A percentile compares a stretch with the other conserved stretches of the same genome.
Evolutionary conservation across 1,140 invertebrate genomes (phyloP).

Genomic region (Eriosoma lanigerum): DNA sequence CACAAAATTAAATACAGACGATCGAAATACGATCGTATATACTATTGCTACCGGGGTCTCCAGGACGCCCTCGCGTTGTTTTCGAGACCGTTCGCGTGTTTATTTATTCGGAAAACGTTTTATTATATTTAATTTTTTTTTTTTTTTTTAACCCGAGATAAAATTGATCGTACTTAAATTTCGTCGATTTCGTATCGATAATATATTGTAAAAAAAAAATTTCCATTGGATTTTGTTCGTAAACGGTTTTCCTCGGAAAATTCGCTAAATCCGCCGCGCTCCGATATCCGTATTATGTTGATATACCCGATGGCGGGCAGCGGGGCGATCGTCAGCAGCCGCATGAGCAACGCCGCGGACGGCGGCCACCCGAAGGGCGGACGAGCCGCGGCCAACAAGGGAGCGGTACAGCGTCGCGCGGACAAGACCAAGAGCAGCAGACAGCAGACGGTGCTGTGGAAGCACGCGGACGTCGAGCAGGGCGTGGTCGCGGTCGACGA

Average conservation of each 20-base stretch:
- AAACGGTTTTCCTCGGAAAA: too few relatives aligned
- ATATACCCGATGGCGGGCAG: constrained; percentile 48
- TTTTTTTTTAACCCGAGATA: too few relatives aligned
- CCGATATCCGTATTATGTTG: constrained; percentile 23
- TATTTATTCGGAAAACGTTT: not conserved
- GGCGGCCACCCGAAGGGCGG: constrained; percentile 21
- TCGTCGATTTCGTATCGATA: too few relatives aligned
- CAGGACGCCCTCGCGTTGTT: constrained; percentile 5
- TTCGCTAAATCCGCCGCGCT: not conserved
- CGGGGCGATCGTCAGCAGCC: constrained; percentile 31
- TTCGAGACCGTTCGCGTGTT: not conserved
- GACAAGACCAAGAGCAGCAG: constrained; percentile 31
- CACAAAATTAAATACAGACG: too few relatives aligned
- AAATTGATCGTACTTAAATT: too few relatives aligned
- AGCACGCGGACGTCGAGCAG: constrained; percentile 56
- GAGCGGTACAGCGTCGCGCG: constrained; percentile 20
- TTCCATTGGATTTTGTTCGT: too few relatives aligned
- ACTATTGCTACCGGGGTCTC: not conserved
- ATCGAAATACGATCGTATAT: too few relatives aligned
- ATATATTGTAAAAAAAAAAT: too few relatives aligned
- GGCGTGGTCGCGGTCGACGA: constrained; percentile 57
- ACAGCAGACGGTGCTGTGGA: constrained; percentile 56
- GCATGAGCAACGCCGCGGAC: constrained; percentile 17
- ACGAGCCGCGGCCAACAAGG: constrained; percentile 25
- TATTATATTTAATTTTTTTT: too few relatives aligned